Percentiles rank a stretch among this genome's conserved stretches.
Evolutionary conservation across 2,888 invertebrate species (phyloP).

Genomic region (Coremacera marginata): DNA sequence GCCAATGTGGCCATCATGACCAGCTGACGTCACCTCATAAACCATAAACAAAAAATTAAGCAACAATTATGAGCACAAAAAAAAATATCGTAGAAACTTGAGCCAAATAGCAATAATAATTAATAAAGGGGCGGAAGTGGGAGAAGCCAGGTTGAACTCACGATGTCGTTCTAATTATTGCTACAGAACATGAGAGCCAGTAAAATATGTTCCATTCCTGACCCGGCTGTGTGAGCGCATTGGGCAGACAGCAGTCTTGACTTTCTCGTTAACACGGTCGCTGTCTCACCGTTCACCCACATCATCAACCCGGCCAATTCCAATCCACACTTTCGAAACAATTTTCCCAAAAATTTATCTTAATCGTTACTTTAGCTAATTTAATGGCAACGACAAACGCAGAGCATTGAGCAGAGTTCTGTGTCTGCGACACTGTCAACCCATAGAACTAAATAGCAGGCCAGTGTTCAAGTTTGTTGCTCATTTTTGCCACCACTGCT

Average conservation of each 20-base stretch:
- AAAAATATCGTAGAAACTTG: constrained; percentile 24
- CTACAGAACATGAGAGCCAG: neutral
- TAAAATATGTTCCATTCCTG: neutral
- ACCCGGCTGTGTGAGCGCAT: neutral
- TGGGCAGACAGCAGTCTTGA: constrained; percentile 1
- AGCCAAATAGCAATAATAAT: constrained; percentile 37
- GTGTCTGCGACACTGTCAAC: neutral
- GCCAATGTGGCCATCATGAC: constrained; percentile 28
- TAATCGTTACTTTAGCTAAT: constrained; percentile 50
- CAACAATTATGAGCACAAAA: constrained; percentile 18
- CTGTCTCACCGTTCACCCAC: constrained; percentile 4
- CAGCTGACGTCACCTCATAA: constrained; percentile 40
- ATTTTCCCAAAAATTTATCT: constrained; percentile 49
- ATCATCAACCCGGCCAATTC: neutral
- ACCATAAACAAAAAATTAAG: constrained; percentile 32
- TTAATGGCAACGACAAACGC: constrained; percentile 50
- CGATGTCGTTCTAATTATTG: constrained; percentile 11
- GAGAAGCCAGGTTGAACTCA: neutral
- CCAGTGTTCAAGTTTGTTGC: neutral
- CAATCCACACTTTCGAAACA: constrained; percentile 31
- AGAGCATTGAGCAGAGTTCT: constrained; percentile 44
- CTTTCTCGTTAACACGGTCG: constrained; percentile 43
- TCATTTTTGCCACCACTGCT: constrained; percentile 11
- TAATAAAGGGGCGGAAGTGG: constrained; percentile 21
- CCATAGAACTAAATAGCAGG: neutral